Percentiles rank a stretch among this genome's conserved stretches.
phyloP scores from a whole-genome alignment of 1,140 invertebrate genomes.

The Pseudachorutes palmiensis region DNA sequence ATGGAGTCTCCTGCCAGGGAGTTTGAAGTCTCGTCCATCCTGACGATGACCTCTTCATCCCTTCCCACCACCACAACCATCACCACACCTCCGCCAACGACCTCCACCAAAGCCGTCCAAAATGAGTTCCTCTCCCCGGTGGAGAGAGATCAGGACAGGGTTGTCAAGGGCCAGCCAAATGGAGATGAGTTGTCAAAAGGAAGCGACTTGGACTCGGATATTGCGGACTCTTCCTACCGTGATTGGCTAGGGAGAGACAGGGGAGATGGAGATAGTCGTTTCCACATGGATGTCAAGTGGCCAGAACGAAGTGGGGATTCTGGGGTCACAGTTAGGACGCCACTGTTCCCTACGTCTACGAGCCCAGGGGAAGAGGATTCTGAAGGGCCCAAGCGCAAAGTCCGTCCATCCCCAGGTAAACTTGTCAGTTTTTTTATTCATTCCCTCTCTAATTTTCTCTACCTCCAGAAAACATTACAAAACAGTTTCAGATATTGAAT shows the following conservation, averaged over 20 bases:
- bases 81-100: background rate
- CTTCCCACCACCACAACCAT: background rate
- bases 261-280: background rate
- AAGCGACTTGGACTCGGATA: background rate
- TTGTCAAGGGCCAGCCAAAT: background rate
- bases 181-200: background rate
- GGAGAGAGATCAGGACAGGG: background rate
- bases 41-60: background rate
- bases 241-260: background rate
- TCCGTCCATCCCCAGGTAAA: conserved; percentile 10
- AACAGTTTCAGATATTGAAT: too few species aligned
- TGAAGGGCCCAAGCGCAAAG: background rate
- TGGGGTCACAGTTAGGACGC: conserved; percentile 16
- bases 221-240: background rate
- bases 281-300: conserved; percentile 11
- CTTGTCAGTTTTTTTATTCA: background rate
- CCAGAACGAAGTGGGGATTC: conserved; percentile 13
- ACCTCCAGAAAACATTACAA: background rate
- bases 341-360: background rate
- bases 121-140: conserved; percentile 7
- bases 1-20: background rate
- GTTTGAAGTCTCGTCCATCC: background rate
- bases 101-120: background rate
- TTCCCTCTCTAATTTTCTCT: background rate
- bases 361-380: background rate